Evolutionary conservation across 2,113 vertebrate species (phyloP).

Genomic region (Syrrhaptes paradoxus): DNA sequence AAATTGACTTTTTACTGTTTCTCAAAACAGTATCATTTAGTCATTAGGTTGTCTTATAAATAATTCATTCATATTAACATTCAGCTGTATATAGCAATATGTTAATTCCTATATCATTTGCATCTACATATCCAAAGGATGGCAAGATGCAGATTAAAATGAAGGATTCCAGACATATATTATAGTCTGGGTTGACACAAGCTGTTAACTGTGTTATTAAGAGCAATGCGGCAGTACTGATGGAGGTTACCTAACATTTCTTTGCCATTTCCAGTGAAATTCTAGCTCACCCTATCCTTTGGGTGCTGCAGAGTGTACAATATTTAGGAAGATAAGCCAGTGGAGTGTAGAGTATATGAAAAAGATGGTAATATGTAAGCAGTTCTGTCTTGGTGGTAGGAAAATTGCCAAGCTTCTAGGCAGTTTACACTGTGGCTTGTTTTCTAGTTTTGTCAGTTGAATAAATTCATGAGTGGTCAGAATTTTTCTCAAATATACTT

Average conservation of each 20-base stretch:
- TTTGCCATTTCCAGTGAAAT: background rate
- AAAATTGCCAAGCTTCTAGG: background rate
- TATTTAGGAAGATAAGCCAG: background rate
- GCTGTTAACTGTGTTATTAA: background rate
- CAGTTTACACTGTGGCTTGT: background rate
- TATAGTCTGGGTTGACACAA: background rate
- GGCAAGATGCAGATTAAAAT: background rate
- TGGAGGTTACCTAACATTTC: background rate
- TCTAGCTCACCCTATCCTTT: background rate
- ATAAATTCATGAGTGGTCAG: background rate
- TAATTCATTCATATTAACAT: background rate
- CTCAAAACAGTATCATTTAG: background rate
- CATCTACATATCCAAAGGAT: background rate
- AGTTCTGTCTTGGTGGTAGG: accelerated
- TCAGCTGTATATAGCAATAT: background rate
- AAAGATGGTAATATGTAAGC: background rate
- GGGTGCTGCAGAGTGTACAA: background rate
- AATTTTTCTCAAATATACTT: background rate
- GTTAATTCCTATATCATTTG: background rate
- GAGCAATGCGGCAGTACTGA: background rate
- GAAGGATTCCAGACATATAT: background rate
- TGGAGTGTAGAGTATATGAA: background rate
- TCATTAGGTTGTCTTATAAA: background rate
- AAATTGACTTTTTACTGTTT: background rate
- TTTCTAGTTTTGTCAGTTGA: background rate